Evolutionary conservation across 2,113 vertebrate genomes (phyloP).

Genomic region (Capreolus pygargus): DNA sequence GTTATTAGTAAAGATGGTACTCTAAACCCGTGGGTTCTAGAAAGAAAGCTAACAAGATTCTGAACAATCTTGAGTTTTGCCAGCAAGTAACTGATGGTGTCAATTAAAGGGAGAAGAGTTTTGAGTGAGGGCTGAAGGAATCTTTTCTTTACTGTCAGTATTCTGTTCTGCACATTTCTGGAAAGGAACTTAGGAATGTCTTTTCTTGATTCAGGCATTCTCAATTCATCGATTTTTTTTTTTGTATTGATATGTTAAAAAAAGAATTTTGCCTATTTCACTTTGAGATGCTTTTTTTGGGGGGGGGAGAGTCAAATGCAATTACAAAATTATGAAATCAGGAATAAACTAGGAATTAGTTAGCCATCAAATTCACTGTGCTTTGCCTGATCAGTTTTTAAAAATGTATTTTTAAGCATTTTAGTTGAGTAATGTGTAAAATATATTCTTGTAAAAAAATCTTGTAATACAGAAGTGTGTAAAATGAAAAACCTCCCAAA

Average conservation of each 20-base stretch:
- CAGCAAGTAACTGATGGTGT: neutral
- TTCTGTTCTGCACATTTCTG: neutral
- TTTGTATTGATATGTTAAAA: neutral
- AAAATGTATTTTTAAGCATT: neutral
- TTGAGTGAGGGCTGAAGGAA: neutral
- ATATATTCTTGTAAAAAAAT: neutral
- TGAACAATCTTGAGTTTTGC: neutral
- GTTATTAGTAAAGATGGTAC: neutral
- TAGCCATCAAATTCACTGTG: neutral
- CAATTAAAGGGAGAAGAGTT: neutral
- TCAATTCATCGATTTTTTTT: neutral
- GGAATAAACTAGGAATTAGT: neutral
- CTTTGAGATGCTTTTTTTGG: neutral
- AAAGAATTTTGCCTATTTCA: neutral
- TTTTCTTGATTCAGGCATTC: neutral
- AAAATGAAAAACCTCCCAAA: neutral
- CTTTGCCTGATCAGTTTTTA: neutral
- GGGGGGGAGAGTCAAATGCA: neutral
- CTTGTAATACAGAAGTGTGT: neutral
- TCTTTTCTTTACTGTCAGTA: neutral
- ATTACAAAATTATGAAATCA: neutral
- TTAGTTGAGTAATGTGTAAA: neutral
- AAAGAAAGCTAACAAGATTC: neutral
- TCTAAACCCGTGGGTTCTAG: neutral
- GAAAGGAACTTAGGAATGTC: neutral